Base-by-base conservation (phyloP, 2,113 vertebrate species). In the Peromyscus californicus region DNA sequence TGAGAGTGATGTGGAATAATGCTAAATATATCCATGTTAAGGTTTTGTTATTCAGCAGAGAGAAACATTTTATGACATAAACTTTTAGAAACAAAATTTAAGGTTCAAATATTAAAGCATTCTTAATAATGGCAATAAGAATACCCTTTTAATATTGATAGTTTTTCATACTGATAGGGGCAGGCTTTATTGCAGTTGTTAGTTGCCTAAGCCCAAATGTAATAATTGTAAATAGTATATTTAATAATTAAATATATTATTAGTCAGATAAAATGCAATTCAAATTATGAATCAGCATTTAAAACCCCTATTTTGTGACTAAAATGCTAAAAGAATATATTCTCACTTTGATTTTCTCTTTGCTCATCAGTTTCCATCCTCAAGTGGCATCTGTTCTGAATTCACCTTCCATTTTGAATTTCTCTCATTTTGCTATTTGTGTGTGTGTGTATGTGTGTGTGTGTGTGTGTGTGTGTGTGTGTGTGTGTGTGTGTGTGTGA, bases 31-130 rank as follows among this genome's bases (percentile, higher is more conserved):
- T 29, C 48, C 76, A 0, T 42, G 63, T 57, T 59, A 78, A 94
- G 2, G 92, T 95, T 93, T 97, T 72, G 65, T 61, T 74, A 79
- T 98, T 45, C 36, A 91, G 19, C 2, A 85, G 76, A 59, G 79
- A 97, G 72, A 96, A 0, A 97, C 87, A 93, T 69, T 22, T 95
- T 63, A 63, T 93, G 42, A 89, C 59, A 78, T 75, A 90, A 97
- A 92, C 70, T 7, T 31, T 69, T 93, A 48, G 26, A 65, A 97
- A 96, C 0, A 87, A 86, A 88, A 94, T 96, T 96, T 94, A 87
- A 90, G 95, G 74, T 51, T n/a, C 3, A 75, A 96, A 84, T 89
- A 39, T 8, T 93, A 70, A 33, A n/a, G 95, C 21, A 95, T 69
- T 24, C 11, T 87, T 90, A 96, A 54, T 72, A 93, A 87, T 6